Evolutionary conservation across 2,888 invertebrate genomes (phyloP).

Genomic region (Heteromyza rotundicornis): DNA sequence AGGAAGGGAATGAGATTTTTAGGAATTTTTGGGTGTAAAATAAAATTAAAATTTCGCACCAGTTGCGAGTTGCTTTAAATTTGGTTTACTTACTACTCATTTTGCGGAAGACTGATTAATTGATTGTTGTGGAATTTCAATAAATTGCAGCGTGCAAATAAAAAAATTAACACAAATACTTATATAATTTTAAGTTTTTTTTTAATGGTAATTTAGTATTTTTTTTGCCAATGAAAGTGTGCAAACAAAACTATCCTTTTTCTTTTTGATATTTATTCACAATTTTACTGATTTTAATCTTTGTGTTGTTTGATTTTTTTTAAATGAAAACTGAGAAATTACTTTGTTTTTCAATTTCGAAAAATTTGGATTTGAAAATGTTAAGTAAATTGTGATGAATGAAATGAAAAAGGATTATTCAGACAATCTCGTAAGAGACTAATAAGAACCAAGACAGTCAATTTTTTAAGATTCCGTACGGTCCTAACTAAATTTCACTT

Average conservation of each 20-base stretch:
- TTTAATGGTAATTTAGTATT: too few species aligned
- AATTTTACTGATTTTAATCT: slow-evolving; percentile 5
- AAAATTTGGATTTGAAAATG: too few species aligned
- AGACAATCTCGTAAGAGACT: too few species aligned
- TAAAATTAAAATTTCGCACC: neutral
- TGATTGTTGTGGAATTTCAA: slow-evolving; percentile 13
- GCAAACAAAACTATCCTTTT: slow-evolving; percentile 4
- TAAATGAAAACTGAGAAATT: slow-evolving; percentile 11
- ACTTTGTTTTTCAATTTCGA: slow-evolving; percentile 13
- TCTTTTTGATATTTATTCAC: slow-evolving; percentile 1
- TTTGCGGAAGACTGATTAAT: slow-evolving; percentile 41
- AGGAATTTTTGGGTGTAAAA: neutral
- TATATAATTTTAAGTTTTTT: too few species aligned
- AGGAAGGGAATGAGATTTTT: neutral
- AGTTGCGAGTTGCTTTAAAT: neutral
- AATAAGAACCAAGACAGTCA: too few species aligned
- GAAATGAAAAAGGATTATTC: too few species aligned
- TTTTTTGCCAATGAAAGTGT: too few species aligned
- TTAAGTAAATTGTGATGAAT: too few species aligned
- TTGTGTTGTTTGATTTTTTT: slow-evolving; percentile 10
- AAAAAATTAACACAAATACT: too few species aligned
- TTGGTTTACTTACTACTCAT: slow-evolving; percentile 47
- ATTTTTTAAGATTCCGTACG: too few species aligned
- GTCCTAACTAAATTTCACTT: too few species aligned
- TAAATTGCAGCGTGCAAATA: slow-evolving; percentile 43